Percentiles rank a stretch among this genome's conserved stretches.
Evolutionary conservation across 2,797 vertebrate genomes (phyloP).

Genomic region (Parotocinclus haroldoi): DNA sequence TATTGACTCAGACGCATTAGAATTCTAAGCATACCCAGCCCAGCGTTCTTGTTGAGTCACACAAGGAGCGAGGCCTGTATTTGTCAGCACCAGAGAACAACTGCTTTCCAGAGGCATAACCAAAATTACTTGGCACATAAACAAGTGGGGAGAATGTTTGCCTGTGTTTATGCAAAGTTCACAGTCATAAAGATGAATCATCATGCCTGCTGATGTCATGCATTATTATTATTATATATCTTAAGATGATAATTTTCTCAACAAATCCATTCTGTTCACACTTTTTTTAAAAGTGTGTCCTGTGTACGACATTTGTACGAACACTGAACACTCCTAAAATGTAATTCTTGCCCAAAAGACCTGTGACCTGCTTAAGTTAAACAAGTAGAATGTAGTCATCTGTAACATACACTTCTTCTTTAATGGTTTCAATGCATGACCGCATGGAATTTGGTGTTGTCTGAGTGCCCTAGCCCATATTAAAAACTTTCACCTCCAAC

Average conservation of each 20-base stretch:
- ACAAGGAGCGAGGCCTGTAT: background rate
- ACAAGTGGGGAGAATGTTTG: background rate
- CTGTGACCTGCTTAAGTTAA: too few species aligned
- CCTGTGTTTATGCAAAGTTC: constrained; percentile 31
- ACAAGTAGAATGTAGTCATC: too few species aligned
- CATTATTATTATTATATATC: background rate
- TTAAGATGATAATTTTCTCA: too few species aligned
- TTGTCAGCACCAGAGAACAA: background rate
- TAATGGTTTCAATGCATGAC: too few species aligned
- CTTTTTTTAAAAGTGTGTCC: too few species aligned
- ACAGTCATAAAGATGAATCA: constrained; percentile 14
- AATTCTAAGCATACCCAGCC: constrained; percentile 13
- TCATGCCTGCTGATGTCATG: background rate
- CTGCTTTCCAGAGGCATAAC: too few species aligned
- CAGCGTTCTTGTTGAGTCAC: background rate
- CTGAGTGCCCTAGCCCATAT: background rate
- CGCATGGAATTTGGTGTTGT: too few species aligned
- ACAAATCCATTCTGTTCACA: too few species aligned
- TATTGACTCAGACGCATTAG: background rate
- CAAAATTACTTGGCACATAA: constrained; percentile 18
- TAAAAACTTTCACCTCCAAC: constrained; percentile 31
- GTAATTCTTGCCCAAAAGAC: too few species aligned
- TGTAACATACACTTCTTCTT: too few species aligned
- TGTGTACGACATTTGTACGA: too few species aligned
- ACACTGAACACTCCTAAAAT: too few species aligned